Percentiles rank a stretch among this genome's conserved stretches.
phyloP scores from a whole-genome alignment of 2,113 vertebrate species.

The Galbula dea region DNA sequence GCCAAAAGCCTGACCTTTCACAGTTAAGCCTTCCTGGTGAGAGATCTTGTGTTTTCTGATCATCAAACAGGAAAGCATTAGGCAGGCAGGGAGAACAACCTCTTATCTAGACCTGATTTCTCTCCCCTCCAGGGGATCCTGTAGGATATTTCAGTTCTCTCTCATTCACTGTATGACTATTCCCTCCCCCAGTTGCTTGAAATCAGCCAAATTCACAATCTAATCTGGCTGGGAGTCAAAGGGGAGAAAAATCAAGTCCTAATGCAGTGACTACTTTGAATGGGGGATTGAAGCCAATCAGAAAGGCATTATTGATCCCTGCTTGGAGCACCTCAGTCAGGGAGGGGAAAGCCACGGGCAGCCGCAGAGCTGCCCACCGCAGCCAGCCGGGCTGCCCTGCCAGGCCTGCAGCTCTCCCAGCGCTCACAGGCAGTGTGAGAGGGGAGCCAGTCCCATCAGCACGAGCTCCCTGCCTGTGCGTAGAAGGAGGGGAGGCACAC shows the following conservation, averaged over 20 bases:
- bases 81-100: constrained; percentile 46
- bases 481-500: neutral
- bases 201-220: constrained; percentile 65
- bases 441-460: neutral
- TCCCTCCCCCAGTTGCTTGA: constrained; percentile 42
- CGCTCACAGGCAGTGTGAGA: accelerated
- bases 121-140: constrained; percentile 57
- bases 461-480: accelerated
- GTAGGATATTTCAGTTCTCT: constrained; percentile 58
- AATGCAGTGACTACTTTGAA: constrained; percentile 39
- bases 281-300: constrained; percentile 49
- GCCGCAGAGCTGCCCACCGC: constrained; percentile 11
- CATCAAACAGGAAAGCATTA: constrained; percentile 53
- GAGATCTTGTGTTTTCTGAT: constrained; percentile 34
- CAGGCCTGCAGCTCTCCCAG: constrained; percentile 18
- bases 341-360: neutral
- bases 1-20: constrained; percentile 31
- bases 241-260: constrained; percentile 54
- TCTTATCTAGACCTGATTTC: constrained; percentile 63
- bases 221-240: constrained; percentile 57
- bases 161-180: neutral
- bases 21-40: neutral
- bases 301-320: constrained; percentile 29
- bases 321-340: neutral
- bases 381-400: constrained; percentile 1